Evolutionary conservation across 1,140 invertebrate genomes (phyloP).

Genomic region (Gonioctena quinquepunctata): DNA sequence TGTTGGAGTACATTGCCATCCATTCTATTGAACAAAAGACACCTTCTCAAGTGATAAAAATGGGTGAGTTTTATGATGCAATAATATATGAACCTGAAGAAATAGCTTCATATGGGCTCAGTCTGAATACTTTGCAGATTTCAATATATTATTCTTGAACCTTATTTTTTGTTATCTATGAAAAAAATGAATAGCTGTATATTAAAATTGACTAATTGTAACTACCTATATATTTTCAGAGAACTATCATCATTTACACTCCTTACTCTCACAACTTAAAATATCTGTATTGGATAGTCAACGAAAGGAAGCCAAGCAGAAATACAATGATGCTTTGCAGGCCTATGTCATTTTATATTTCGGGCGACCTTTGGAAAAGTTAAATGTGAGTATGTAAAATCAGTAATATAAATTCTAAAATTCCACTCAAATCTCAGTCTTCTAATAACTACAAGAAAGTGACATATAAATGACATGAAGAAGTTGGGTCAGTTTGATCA

Average conservation of each 20-base stretch:
- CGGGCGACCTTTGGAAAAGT: constrained; percentile 92
- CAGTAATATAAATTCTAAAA: background rate
- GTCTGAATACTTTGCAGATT: no score
- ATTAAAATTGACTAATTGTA: no score
- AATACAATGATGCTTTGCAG: constrained; percentile 87
- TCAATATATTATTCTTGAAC: no score
- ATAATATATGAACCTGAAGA: no score
- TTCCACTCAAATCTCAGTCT: no score
- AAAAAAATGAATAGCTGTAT: no score
- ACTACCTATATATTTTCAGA: constrained; percentile 72
- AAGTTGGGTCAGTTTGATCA: no score
- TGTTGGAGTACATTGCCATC: constrained; percentile 82
- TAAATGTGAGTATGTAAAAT: constrained; percentile 73
- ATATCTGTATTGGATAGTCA: constrained; percentile 85
- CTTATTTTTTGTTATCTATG: no score
- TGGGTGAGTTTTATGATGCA: no score
- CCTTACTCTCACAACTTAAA: constrained; percentile 86
- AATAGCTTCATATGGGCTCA: no score
- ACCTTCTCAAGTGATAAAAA: constrained; percentile 90
- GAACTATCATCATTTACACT: constrained; percentile 95
- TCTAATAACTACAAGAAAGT: no score
- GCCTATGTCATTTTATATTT: constrained; percentile 94
- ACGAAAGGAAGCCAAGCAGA: constrained; percentile 88
- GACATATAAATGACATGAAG: no score
- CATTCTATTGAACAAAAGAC: constrained; percentile 91